Evolutionary conservation across 2,888 invertebrate species (phyloP), one percentile per base, ranked within the genome.

Genomic region (Nomada ruficornis): DNA sequence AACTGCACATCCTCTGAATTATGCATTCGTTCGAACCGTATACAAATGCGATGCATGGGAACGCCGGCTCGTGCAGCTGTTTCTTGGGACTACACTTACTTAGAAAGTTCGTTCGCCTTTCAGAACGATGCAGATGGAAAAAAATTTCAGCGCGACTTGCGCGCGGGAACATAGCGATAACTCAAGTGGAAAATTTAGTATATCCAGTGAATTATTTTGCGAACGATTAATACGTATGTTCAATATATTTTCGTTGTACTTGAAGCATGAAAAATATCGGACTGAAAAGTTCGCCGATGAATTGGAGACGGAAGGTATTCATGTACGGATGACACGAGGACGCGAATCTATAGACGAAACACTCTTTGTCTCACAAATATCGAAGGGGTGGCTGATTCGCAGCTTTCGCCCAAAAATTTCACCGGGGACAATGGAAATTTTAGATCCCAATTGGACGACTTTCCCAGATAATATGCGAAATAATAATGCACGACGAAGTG

Each of bases 1-100:
- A 74, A 80, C 75, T 74, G 78, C 60, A 36, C 68, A 74, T 72
- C 44, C 62, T 29, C 77, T 78, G 78, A 86, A 87, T 87, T 80
- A 86, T 80, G 70, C 64, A 85, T 86, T 69, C 71, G 75, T 78
- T 73, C 13, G 50, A 26, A 72, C 59, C 67, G 29, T 42, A 65
- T 11, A n/a, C 55, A 50, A 29, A 60, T 64, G 64, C 23, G 36
- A 73, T 54, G 64, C 64, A 70, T 36, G 69, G 18, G 63, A 50
- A 18, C 23, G n/a, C 9, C 15, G 70, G 59, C 71, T 54, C 29
- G 63, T 65, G 36, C 60, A 57, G 42, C 50, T 71, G 64, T 84
- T 70, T 63, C 42, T 15, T 47, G 20, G 26, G 44, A 73, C 23
- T 36, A 36, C 63, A 63, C 71, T 80, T 71, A 63, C 71, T 80